Base-by-base conservation (phyloP, 1,140 invertebrate species). In the Cherax destructor region DNA sequence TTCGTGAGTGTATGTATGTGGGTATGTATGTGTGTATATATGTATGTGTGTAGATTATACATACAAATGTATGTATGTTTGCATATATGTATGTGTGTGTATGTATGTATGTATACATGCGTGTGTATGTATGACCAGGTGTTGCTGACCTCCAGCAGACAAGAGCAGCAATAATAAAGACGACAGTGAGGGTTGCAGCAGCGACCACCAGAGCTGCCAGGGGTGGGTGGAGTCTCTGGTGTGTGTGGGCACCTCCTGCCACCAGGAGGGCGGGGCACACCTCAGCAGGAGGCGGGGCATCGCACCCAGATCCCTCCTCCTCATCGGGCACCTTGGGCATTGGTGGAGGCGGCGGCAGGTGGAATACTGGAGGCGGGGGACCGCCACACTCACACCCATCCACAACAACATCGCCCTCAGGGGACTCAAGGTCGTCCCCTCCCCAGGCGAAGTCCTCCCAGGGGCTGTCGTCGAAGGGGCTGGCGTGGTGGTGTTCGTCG, bases 141-240 rank as follows among this genome's bases (percentile, higher is more conserved):
- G n/a, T 30, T 6, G 24, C 91, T 88, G 30, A 92, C 91, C 91
- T 92, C 91, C 91, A 92, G 76, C 91, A 92, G 30, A 92, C 91
- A 30, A 88, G 86, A 41, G 91, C 91, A 18, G 91, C 91, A 81
- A 92, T 92, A 52, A 84, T 88, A 30, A 92, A 72, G 47, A 92
- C 86, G 86, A 92, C 72, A 24, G 91, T 84, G 81, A 92, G 77
- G n/a, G 91, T 92, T 13, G 86, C 91, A 11, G 91, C 91, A 47
- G 91, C 91, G 6, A 92, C 91, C 49, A 92, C 86, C 47, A 92
- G 86, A 18, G 91, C 91, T 47, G 91, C 91, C n/a, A 92, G 74
- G 79, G 91, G 91, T 41, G 91, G 91, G 49, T 92, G 91, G 13
- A 92, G 91, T 21, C 86, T 52, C 61, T 87, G 91, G 81, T 79